Conservation (phyloP, 2,113 vertebrate species). For the Arenaria interpres region DNA sequence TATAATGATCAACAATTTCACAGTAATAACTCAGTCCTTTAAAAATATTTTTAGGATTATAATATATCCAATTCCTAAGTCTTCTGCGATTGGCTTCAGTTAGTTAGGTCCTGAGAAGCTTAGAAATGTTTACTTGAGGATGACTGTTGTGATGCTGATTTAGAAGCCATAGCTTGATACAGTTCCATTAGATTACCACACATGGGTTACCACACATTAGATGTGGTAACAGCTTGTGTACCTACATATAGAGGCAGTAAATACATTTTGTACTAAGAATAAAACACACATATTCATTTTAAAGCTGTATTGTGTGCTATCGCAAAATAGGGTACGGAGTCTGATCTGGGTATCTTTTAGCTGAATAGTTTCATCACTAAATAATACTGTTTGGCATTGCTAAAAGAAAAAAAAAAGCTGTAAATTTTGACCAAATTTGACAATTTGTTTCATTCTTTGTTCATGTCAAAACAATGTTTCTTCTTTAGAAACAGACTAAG, state of each 20-base stretch:
- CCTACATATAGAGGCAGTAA: neutral
- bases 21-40: neutral
- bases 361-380: neutral
- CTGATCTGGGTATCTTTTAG: neutral
- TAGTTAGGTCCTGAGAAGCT: neutral
- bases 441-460: neutral
- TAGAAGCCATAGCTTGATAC: neutral
- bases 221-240: neutral
- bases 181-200: neutral
- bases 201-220: neutral
- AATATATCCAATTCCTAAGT: neutral
- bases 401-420: neutral
- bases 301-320: neutral
- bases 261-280: neutral
- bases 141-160: neutral
- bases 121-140: neutral
- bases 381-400: neutral
- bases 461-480: neutral
- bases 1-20: conserved; percentile 11
- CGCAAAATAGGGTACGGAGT: neutral
- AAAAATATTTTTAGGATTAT: neutral
- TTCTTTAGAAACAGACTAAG: neutral
- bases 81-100: neutral
- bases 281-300: neutral
- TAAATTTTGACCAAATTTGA: neutral